Evolutionary conservation across 2,888 invertebrate species (phyloP).

Genomic region (Eubasilissa splendida): DNA sequence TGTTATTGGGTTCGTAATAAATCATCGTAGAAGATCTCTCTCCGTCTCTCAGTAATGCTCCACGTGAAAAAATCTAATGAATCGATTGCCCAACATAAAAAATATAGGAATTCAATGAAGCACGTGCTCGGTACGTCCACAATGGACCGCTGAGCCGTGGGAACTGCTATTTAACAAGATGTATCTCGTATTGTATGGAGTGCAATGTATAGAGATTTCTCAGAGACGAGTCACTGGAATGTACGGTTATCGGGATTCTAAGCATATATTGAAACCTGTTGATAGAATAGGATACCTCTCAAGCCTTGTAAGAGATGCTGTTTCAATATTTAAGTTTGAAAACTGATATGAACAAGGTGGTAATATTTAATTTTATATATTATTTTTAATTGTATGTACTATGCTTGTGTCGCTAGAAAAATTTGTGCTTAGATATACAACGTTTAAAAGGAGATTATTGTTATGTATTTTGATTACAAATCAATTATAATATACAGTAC

Average conservation of each 20-base stretch:
- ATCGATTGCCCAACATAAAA: constrained; percentile 32
- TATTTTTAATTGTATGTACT: too few relatives aligned
- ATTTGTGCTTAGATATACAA: too few relatives aligned
- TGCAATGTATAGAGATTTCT: constrained; percentile 1
- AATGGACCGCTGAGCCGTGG: constrained; percentile 25
- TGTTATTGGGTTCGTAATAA: constrained; percentile 4
- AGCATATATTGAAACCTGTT: constrained; percentile 17
- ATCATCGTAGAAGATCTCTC: constrained; percentile 14
- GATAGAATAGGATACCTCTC: neutral
- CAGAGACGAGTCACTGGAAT: neutral
- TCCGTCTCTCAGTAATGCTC: constrained; percentile 2
- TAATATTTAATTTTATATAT: too few relatives aligned
- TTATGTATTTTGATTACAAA: too few relatives aligned
- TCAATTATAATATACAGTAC: too few relatives aligned
- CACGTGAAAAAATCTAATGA: constrained; percentile 31
- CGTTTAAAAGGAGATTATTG: too few relatives aligned
- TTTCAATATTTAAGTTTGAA: neutral
- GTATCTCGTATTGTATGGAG: constrained; percentile 27
- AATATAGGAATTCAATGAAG: constrained; percentile 25
- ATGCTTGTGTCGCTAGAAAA: too few relatives aligned
- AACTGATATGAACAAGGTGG: neutral
- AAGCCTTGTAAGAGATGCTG: too few relatives aligned
- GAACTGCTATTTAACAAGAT: constrained; percentile 27
- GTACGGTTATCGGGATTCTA: constrained; percentile 5
- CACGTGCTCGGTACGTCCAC: constrained; percentile 25